Base-by-base conservation (phyloP, 2,888 invertebrate genomes). In the Lasioglossum pauxillum region DNA sequence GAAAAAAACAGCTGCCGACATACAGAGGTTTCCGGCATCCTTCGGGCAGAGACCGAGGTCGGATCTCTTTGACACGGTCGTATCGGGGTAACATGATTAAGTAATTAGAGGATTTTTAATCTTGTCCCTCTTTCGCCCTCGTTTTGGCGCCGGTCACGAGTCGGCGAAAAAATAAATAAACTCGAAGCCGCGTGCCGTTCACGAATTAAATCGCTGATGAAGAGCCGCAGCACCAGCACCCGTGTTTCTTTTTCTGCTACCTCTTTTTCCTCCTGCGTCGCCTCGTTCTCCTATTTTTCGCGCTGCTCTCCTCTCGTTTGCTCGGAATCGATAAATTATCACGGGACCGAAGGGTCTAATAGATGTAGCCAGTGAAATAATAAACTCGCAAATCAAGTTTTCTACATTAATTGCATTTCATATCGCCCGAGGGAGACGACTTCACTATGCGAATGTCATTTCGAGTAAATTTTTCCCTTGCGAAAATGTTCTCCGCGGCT, bases 201-300 rank as follows among this genome's bases (percentile, higher is more conserved):
- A 91, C 82, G 92, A 93, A 95, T 95, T 93, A 94, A 94, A 95
- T 94, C 91, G 92, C 92, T 95, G 94, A 95, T 95, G 94, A 95
- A 93, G 93, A 93, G 93, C 80, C 73, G 60, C 79, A 77, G 77
- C 78, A 44, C 44, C 14, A 19, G 49, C 53, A 23, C 23, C 53
- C 71, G 44, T 73, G 75, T 83, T 82, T 80, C 80, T 87, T 84
- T 85, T 78, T 60, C 60, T 27, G 12, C n/a, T 71, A 35, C 76
- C 69, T 53, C 73, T 79, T 75, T 87, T 71, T 78, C 31, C 27
- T 72, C 71, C 79, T 38, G 19, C n/a, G 23, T 67, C 57, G n/a
- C 57, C 46, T 69, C 78, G 76, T 71, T 75, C 57, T 57, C 38
- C 60, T 27, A 46, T 46, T 74, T 27, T 41, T 49, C 79, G 3